These are phyloP conservation scores for Carcharodon carcharias DNA, from an alignment of 2,797 vertebrate species.

Conservation along the genomic window DNA sequence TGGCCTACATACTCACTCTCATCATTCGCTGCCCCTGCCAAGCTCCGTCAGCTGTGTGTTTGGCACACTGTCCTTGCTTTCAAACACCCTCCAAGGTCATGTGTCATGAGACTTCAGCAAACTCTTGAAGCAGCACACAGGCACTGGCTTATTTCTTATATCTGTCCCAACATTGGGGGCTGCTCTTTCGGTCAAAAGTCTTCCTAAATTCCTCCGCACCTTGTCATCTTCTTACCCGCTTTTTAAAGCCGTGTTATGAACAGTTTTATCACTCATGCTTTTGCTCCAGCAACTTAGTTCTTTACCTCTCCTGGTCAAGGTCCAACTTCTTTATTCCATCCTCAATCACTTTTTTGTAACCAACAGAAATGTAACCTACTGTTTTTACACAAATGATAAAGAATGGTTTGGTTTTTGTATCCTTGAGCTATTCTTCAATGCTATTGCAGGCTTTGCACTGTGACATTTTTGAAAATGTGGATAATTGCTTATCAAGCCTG, in stretches of 20 bases:
- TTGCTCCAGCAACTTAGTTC: neutral
- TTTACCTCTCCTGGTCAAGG: neutral
- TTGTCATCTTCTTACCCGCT: neutral
- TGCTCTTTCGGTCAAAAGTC: neutral
- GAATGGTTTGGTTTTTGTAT: neutral
- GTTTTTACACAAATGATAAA: neutral
- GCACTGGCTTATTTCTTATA: neutral
- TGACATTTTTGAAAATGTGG: neutral
- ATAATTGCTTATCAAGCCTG: neutral
- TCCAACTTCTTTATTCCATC: neutral
- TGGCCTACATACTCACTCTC: neutral
- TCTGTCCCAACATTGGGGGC: neutral
- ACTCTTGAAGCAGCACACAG: neutral
- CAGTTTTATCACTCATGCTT: neutral
- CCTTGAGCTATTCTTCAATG: neutral
- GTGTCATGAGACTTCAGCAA: neutral
- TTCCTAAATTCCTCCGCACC: neutral
- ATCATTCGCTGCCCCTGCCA: slow-evolving; percentile 7
- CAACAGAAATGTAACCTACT: neutral
- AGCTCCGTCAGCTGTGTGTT: neutral
- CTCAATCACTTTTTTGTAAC: neutral
- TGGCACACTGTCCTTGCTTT: slow-evolving; percentile 6
- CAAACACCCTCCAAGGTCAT: neutral
- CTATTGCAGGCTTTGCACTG: neutral
- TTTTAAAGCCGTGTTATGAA: neutral